Conservation (phyloP, 2,113 vertebrate genomes). For the Cochlearius cochlearius region DNA sequence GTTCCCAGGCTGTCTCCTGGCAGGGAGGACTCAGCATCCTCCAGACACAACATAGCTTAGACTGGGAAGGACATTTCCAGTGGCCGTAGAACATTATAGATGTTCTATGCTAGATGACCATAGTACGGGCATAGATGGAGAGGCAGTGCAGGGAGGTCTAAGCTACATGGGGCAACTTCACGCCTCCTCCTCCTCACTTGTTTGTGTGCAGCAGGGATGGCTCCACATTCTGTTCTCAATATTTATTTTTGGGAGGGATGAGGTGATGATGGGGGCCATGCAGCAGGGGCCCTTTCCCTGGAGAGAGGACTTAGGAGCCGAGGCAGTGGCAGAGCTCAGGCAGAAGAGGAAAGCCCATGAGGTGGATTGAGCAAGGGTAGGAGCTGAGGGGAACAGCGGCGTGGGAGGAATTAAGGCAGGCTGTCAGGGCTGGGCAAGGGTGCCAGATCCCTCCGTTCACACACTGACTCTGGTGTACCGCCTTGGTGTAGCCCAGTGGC, state of each 20-base stretch:
- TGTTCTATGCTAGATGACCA: no score
- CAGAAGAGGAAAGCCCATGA: background rate
- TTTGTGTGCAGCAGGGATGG: background rate
- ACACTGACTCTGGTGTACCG: background rate
- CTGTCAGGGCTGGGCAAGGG: background rate
- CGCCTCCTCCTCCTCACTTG: rapidly evolving
- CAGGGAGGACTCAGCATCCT: rapidly evolving
- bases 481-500: rapidly evolving
- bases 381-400: rapidly evolving
- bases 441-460: background rate
- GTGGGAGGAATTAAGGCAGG: background rate
- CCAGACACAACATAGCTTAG: background rate
- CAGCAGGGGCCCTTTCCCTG: background rate
- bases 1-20: background rate
- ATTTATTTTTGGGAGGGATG: background rate
- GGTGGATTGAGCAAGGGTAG: background rate
- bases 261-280: background rate
- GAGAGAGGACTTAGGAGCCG: background rate
- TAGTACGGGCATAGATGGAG: background rate
- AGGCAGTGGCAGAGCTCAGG: background rate
- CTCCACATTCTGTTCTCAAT: background rate
- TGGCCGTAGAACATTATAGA: background rate
- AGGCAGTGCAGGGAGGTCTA: background rate
- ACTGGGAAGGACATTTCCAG: background rate
- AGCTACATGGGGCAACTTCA: background rate